A percentile compares a stretch with the other conserved stretches of the same genome.
Evolutionary conservation across 2,113 vertebrate genomes (phyloP).

Genomic region (Cyprinodon variegatus): DNA sequence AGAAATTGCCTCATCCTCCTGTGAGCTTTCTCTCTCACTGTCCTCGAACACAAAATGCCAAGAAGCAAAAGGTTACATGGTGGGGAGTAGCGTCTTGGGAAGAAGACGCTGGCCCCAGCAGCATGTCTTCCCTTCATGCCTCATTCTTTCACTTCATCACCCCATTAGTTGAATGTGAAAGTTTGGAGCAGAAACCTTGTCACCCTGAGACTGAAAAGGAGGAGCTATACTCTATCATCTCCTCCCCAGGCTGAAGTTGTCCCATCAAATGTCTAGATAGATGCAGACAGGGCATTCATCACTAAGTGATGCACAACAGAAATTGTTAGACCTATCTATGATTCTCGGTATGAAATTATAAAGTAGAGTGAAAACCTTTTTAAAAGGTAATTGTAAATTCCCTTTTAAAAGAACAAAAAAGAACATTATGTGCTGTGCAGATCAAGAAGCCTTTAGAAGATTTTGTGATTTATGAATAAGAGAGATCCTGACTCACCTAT

Average conservation of each 20-base stretch:
- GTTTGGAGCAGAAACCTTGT: slow-evolving; percentile 69
- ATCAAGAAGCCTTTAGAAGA: slow-evolving; percentile 1
- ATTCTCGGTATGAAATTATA: slow-evolving; percentile 14
- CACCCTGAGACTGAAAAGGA: slow-evolving; percentile 69
- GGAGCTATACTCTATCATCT: slow-evolving; percentile 67
- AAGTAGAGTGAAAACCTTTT: slow-evolving; percentile 11
- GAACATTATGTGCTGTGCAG: not conserved
- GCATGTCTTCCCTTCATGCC: slow-evolving; percentile 75
- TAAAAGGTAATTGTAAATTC: not conserved
- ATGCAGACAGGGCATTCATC: not conserved
- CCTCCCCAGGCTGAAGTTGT: slow-evolving; percentile 44
- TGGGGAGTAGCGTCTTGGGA: slow-evolving; percentile 60
- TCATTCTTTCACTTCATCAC: slow-evolving; percentile 81
- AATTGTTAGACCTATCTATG: not conserved
- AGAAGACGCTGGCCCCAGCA: slow-evolving; percentile 62
- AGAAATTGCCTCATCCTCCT: slow-evolving; percentile 73
- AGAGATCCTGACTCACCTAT: not conserved
- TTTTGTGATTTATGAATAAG: not conserved
- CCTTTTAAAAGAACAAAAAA: not conserved
- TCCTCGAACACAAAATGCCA: slow-evolving; percentile 52
- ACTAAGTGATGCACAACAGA: slow-evolving; percentile 3
- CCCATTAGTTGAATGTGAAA: slow-evolving; percentile 77
- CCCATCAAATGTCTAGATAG: slow-evolving; percentile 21
- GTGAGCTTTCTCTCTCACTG: slow-evolving; percentile 53
- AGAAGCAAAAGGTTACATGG: slow-evolving; percentile 58